phyloP scores from a whole-genome alignment of 1,140 invertebrate species.

The Lutraria rhynchaena region DNA sequence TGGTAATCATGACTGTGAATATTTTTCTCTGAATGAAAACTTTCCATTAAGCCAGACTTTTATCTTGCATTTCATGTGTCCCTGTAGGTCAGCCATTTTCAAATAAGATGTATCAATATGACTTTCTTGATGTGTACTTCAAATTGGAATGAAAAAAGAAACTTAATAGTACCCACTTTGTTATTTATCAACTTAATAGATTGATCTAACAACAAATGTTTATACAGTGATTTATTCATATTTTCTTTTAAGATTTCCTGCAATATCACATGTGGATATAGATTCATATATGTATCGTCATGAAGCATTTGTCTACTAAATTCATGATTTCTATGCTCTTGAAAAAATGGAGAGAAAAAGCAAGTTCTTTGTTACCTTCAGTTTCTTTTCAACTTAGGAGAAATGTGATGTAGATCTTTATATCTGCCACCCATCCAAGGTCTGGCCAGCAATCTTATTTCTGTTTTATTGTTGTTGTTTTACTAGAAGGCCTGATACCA shows the following conservation, averaged over 20 bases:
- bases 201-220: no score
- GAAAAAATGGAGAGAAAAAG: neutral
- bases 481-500: constrained; percentile 19
- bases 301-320: no score
- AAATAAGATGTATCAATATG: neutral
- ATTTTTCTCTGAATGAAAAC: neutral
- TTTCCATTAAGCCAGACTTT: neutral
- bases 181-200: no score
- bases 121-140: neutral
- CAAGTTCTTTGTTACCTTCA: neutral
- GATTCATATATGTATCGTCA: no score
- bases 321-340: no score
- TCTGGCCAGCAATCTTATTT: neutral
- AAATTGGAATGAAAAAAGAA: no score
- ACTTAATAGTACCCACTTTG: no score
- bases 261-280: no score
- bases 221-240: no score
- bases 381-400: neutral
- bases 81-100: neutral
- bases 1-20: neutral
- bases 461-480: neutral
- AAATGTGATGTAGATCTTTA: no score
- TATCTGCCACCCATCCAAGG: neutral
- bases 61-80: neutral
- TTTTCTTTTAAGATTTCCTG: no score